These are phyloP conservation scores for Acanthopleura granulata DNA, from an alignment of 2,888 invertebrate species.

Conservation along the genomic window DNA sequence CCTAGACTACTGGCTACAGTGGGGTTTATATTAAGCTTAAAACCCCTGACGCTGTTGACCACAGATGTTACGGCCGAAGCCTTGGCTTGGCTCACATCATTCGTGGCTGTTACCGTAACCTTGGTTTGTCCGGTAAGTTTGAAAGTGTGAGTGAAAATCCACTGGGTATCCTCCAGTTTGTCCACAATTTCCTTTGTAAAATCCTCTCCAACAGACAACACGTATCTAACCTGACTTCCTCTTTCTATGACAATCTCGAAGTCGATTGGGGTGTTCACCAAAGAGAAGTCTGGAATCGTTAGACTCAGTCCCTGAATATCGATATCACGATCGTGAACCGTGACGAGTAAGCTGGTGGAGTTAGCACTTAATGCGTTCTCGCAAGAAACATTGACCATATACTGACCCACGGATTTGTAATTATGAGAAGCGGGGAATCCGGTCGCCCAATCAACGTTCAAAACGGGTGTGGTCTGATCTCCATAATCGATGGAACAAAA, in stretches of 20 bases:
- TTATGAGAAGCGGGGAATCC: slow-evolving; percentile 10
- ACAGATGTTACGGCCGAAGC: background rate
- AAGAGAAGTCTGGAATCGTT: background rate
- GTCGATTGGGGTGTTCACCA: background rate
- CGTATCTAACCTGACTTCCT: background rate
- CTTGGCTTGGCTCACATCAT: background rate
- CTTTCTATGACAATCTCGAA: background rate
- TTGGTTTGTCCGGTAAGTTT: background rate
- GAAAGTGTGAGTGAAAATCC: background rate
- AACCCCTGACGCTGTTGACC: background rate
- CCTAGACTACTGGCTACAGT: background rate
- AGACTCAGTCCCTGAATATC: background rate
- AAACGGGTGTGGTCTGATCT: background rate
- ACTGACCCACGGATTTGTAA: background rate
- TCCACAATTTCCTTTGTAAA: background rate
- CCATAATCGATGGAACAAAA: background rate
- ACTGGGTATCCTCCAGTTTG: background rate
- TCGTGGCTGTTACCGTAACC: background rate
- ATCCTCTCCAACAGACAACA: background rate
- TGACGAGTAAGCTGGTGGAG: background rate
- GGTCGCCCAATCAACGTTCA: background rate
- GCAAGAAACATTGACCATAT: background rate
- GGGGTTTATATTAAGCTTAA: background rate
- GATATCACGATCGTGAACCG: background rate
- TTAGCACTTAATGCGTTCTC: background rate